Conservation (phyloP, 2,888 invertebrate genomes). For the Augochlorella aurata region DNA sequence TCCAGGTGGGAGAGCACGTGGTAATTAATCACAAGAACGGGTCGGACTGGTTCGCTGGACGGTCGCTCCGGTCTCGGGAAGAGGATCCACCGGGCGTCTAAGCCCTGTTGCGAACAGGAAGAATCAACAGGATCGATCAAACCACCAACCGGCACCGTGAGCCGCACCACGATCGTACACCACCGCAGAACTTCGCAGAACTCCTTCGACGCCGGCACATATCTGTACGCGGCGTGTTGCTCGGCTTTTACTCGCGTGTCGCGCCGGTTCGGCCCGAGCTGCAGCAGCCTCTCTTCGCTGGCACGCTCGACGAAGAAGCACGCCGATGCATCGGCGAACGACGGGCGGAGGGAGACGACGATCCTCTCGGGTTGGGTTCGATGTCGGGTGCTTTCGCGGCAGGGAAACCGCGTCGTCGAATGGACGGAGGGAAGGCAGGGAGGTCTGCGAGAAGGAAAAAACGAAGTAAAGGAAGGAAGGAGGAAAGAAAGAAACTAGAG, state of each 20-base stretch:
- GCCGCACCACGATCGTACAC: conserved; percentile 28
- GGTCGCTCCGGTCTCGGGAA: too few species aligned
- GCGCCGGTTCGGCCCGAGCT: conserved; percentile 1
- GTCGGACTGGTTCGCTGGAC: conserved; percentile 22
- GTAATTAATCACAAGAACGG: conserved; percentile 33
- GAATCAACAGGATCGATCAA: conserved; percentile 39
- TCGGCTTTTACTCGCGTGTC: conserved; percentile 14
- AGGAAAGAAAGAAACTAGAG: conserved; percentile 11
- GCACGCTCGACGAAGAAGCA: conserved; percentile 21
- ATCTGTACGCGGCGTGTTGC: conserved; percentile 2
- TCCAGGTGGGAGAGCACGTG: conserved; percentile 43
- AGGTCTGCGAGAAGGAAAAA: not conserved
- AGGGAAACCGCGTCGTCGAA: conserved; percentile 54
- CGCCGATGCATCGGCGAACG: conserved; percentile 17
- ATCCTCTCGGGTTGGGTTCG: conserved; percentile 15
- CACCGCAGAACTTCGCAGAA: conserved; percentile 39
- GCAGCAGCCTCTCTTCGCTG: not conserved
- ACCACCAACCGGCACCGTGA: conserved; percentile 54
- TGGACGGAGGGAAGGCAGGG: conserved; percentile 43
- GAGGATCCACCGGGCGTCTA: not conserved
- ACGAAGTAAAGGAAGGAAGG: not conserved
- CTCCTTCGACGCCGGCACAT: conserved; percentile 34
- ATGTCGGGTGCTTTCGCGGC: conserved; percentile 31
- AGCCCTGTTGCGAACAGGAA: conserved; percentile 19
- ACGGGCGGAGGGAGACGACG: not conserved